Base-by-base conservation (phyloP, 2,797 vertebrate species). In the Heterohyrax brucei region DNA sequence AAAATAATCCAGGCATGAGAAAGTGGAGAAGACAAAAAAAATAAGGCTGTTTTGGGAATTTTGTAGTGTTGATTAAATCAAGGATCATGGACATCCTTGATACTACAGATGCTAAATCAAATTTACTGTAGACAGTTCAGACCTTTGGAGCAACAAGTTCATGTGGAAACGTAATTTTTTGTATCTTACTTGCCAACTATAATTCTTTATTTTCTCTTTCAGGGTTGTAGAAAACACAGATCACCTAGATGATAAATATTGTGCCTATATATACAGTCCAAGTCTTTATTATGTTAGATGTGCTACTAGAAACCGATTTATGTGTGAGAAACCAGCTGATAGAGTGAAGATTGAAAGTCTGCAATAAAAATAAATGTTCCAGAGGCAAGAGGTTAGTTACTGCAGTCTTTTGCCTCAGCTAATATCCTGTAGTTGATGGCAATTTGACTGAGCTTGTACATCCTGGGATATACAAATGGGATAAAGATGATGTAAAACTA, bases 281-380 rank as follows among this genome's bases (percentile, higher is more conserved):
- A 0, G 0, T 16, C 0, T 91, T 93, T 1, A 0, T 5, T 78
- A 53, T n/a, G 0, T 0, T 18, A 0, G 0, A 0, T 97, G 97
- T 4, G 30, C 0, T 28, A 0, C 0, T 0, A 0, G 0, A 7
- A 5, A 0, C 0, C 0, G 0, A 0, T 0, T 0, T 30, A 4
- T 92, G 1, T 97, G 96, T 91, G 72, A 95, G 81, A 95, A 96
- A 84, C 39, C 28, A 73, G 94, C 94, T 26, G 12, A 26, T 16
- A 1, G n/a, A 21, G 89, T 97, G 56, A 79, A 95, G 39, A 64
- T 26, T 82, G 89, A 94, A 16, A 90, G 4, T n/a, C 4, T n/a
- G 1, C 10, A 39, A 39, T 97, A 19, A 48, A 10, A 16, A 46
- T 24, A 56, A 59, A 92, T 28, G 10, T 28, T 53, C 30, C 62